A percentile compares a stretch with the other conserved stretches of the same genome.
phyloP scores from a whole-genome alignment of 1,140 invertebrate species.

The Diachasma alloeum region DNA sequence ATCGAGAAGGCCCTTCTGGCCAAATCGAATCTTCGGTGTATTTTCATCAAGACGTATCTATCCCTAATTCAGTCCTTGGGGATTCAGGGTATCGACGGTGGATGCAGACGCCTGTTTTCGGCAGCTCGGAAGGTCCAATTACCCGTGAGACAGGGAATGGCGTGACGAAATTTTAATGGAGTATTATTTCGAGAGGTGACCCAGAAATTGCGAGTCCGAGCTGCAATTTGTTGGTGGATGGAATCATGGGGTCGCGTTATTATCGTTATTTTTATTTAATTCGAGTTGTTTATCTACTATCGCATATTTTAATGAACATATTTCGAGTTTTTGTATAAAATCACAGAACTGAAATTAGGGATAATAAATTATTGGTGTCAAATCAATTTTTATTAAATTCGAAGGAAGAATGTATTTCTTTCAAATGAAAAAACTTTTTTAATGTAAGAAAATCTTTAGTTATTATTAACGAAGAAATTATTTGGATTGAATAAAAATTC shows the following conservation, averaged over 20 bases:
- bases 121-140: conserved; percentile 28
- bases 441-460: too few species aligned
- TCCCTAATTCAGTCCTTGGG: background rate
- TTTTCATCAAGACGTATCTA: conserved; percentile 8
- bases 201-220: background rate
- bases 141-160: background rate
- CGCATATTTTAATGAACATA: too few species aligned
- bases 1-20: background rate
- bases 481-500: too few species aligned
- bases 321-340: too few species aligned
- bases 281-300: too few species aligned
- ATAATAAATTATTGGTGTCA: too few species aligned
- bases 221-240: background rate
- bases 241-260: background rate
- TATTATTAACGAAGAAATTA: too few species aligned
- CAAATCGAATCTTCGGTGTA: conserved; percentile 19
- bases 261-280: background rate
- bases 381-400: too few species aligned
- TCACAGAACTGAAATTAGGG: too few species aligned
- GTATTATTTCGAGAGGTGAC: background rate
- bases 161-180: conserved; percentile 32
- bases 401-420: too few species aligned
- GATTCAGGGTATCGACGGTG: too few species aligned
- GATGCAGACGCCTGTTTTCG: background rate
- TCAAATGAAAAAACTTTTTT: too few species aligned